Percentiles rank a stretch among this genome's conserved stretches.
phyloP scores from a whole-genome alignment of 2,797 vertebrate species.

The Champsocephalus gunnari region DNA sequence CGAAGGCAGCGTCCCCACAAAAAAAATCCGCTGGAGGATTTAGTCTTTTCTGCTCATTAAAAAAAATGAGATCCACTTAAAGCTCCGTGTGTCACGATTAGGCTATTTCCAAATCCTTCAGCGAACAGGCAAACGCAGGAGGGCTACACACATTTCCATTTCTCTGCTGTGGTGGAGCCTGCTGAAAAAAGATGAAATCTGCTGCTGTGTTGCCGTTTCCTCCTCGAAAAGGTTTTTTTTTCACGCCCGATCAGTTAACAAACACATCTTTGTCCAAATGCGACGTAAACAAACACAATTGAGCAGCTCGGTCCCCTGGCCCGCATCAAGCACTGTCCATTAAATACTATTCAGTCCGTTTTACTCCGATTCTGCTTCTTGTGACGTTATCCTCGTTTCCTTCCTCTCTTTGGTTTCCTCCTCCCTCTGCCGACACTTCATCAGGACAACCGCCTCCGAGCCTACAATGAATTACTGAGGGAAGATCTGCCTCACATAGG shows the following conservation, averaged over 20 bases:
- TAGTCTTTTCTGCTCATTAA: conserved; percentile 57
- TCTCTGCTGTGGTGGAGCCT: conserved; percentile 63
- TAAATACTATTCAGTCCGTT: conserved; percentile 60
- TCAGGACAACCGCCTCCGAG: conserved; percentile 63
- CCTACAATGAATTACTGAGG: conserved; percentile 30
- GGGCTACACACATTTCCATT: conserved; percentile 74
- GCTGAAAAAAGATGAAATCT: conserved; percentile 62
- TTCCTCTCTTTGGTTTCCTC: conserved; percentile 72
- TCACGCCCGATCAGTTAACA: conserved; percentile 48
- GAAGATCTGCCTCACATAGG: not conserved
- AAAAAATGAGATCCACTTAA: conserved; percentile 53
- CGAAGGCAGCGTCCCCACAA: conserved; percentile 35
- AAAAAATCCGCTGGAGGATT: conserved; percentile 44
- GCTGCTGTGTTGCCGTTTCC: conserved; percentile 58
- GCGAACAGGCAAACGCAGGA: conserved; percentile 67
- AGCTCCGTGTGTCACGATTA: conserved; percentile 69
- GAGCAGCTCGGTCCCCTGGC: conserved; percentile 44
- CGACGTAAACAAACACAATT: conserved; percentile 29
- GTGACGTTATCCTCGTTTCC: conserved; percentile 79
- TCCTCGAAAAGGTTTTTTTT: conserved; percentile 42
- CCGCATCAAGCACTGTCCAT: conserved; percentile 70
- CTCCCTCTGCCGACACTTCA: conserved; percentile 69
- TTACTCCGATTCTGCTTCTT: conserved; percentile 73
- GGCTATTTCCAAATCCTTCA: conserved; percentile 64
- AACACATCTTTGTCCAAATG: conserved; percentile 56